phyloP scores from a whole-genome alignment of 2,888 invertebrate genomes.

The Cerastis leucographa region DNA sequence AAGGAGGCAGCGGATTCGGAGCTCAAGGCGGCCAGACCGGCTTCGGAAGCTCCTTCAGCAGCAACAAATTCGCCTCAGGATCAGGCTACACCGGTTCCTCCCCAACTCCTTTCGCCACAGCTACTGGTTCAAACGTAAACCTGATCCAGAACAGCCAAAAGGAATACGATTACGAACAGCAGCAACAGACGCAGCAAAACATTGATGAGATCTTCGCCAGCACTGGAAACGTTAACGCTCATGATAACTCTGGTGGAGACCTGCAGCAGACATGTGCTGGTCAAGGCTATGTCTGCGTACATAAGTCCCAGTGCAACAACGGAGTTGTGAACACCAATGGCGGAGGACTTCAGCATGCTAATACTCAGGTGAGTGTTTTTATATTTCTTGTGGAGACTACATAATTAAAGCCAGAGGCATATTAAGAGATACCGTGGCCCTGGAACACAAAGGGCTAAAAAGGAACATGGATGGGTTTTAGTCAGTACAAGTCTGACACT shows the following conservation, averaged over 20 bases:
- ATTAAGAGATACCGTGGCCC: too few species aligned
- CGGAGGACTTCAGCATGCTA: conserved; percentile 86
- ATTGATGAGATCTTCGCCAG: conserved; percentile 82
- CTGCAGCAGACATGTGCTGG: conserved; percentile 90
- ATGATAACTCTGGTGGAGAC: conserved; percentile 78
- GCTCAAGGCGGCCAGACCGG: conserved; percentile 13
- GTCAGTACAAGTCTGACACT: too few species aligned
- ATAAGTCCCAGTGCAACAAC: conserved; percentile 91
- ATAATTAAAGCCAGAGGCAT: background rate
- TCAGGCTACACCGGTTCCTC: conserved; percentile 83
- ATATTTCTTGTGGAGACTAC: background rate
- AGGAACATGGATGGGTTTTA: too few species aligned
- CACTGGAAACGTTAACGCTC: conserved; percentile 80
- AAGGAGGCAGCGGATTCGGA: conserved; percentile 21
- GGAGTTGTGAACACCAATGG: conserved; percentile 90
- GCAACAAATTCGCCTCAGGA: conserved; percentile 70
- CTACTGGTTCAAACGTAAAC: conserved; percentile 81
- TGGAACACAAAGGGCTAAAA: too few species aligned
- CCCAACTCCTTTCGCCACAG: conserved; percentile 81
- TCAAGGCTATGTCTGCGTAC: conserved; percentile 91
- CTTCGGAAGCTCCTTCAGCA: conserved; percentile 53
- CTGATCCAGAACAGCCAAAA: conserved; percentile 82
- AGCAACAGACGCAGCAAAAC: conserved; percentile 81
- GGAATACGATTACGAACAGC: conserved; percentile 81
- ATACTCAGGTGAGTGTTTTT: conserved; percentile 89